Evolutionary conservation across 2,797 vertebrate species (phyloP).

Genomic region (Schizopygopsis malacanthus): DNA sequence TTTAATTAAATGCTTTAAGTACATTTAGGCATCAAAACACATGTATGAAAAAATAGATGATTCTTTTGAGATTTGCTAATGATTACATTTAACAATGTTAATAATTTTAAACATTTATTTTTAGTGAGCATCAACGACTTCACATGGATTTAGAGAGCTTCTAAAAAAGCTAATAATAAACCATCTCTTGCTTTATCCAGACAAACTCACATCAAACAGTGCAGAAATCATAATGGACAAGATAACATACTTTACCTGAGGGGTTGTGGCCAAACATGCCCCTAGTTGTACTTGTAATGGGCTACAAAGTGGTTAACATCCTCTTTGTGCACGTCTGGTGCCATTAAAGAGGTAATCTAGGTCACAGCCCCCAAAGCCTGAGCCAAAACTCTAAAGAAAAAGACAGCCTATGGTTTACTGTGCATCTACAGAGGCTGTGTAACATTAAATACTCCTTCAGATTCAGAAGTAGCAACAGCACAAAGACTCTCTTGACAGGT

Average conservation of each 20-base stretch:
- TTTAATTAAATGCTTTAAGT: background rate
- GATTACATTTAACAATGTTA: background rate
- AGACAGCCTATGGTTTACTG: constrained; percentile 32
- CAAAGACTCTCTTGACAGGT: background rate
- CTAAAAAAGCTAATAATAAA: constrained; percentile 14
- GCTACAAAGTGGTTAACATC: constrained; percentile 40
- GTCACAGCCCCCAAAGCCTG: constrained; percentile 30
- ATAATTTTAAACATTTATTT: background rate
- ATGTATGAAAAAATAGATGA: background rate
- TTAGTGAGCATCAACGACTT: background rate
- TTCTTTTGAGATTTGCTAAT: background rate
- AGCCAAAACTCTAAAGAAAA: constrained; percentile 43
- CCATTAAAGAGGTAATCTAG: constrained; percentile 48
- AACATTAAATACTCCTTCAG: constrained; percentile 22
- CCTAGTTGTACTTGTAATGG: constrained; percentile 43
- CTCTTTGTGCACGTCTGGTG: constrained; percentile 6
- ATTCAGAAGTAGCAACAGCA: constrained; percentile 7
- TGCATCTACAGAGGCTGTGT: constrained; percentile 11
- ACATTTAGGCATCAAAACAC: background rate
- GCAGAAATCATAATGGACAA: constrained; percentile 28
- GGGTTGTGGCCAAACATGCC: constrained; percentile 23
- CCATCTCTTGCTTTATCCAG: background rate
- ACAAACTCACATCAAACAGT: constrained; percentile 10
- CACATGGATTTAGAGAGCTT: background rate
- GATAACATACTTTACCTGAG: constrained; percentile 32